These are phyloP conservation scores for Phthorimaea operculella DNA, from an alignment of 1,140 invertebrate genomes.

Conservation along the genomic window DNA sequence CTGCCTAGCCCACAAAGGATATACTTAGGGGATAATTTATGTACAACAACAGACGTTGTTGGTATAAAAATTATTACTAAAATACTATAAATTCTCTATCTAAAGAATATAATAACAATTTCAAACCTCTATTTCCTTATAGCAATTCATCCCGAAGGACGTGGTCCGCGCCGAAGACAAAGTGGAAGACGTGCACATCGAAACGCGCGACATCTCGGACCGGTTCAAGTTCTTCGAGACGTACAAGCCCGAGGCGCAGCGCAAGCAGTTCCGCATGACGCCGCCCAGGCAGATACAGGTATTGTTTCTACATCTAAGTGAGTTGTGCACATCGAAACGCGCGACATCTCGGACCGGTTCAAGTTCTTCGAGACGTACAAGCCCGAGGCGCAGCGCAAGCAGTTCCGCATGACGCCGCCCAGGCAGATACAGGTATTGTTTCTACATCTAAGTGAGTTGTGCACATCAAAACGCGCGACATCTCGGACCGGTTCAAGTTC, in stretches of 20 bases:
- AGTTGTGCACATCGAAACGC: constrained; percentile 81
- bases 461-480: constrained; percentile 81
- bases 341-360: constrained; percentile 85
- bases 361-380: constrained; percentile 92
- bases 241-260: constrained; percentile 78
- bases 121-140: too few species aligned
- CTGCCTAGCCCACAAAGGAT: too few species aligned
- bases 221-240: constrained; percentile 93
- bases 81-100: too few species aligned
- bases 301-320: background rate
- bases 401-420: constrained; percentile 88
- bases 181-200: constrained; percentile 79
- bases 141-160: constrained; percentile 73
- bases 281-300: constrained; percentile 78
- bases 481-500: constrained; percentile 88
- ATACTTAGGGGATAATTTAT: too few species aligned
- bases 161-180: constrained; percentile 78
- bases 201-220: constrained; percentile 83
- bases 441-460: constrained; percentile 70
- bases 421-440: constrained; percentile 69
- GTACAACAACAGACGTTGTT: too few species aligned
- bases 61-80: too few species aligned
- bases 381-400: constrained; percentile 75
- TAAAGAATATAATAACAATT: too few species aligned
- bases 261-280: constrained; percentile 85